Evolutionary conservation across 2,888 invertebrate species (phyloP).

Genomic region (Drosophila mimetica): DNA sequence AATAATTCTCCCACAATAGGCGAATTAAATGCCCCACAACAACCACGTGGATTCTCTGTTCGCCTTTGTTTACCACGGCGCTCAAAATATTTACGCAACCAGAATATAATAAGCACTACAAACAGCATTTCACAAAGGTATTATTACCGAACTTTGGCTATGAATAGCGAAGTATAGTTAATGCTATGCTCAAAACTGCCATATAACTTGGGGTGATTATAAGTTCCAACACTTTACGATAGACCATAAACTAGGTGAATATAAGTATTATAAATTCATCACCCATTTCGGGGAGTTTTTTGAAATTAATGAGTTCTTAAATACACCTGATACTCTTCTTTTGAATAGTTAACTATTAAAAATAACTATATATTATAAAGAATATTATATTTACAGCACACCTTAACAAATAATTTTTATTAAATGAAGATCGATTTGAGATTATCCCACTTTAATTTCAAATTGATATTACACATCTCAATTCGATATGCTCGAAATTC

Average conservation of each 20-base stretch:
- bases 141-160: not conserved
- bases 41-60: slow-evolving; percentile 7
- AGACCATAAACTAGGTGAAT: not conserved
- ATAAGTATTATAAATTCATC: not conserved
- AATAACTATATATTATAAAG: no score
- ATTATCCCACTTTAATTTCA: no score
- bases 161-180: not conserved
- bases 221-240: not conserved
- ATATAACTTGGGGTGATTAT: no score
- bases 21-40: slow-evolving; percentile 23
- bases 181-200: not conserved
- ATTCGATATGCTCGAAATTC: no score
- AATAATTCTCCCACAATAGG: slow-evolving; percentile 18
- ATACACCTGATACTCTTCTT: not conserved
- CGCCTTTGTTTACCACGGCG: slow-evolving; percentile 9
- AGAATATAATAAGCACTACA: slow-evolving; percentile 17
- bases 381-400: no score
- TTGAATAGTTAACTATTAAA: not conserved
- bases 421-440: no score
- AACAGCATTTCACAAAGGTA: slow-evolving; percentile 19
- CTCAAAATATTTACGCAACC: slow-evolving; percentile 25
- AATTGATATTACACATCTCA: no score
- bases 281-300: not conserved
- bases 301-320: not conserved
- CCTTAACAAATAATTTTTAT: no score